These are phyloP conservation scores for Eristalis intricaria DNA, from an alignment of 2,888 invertebrate species.

Conservation along the genomic window DNA sequence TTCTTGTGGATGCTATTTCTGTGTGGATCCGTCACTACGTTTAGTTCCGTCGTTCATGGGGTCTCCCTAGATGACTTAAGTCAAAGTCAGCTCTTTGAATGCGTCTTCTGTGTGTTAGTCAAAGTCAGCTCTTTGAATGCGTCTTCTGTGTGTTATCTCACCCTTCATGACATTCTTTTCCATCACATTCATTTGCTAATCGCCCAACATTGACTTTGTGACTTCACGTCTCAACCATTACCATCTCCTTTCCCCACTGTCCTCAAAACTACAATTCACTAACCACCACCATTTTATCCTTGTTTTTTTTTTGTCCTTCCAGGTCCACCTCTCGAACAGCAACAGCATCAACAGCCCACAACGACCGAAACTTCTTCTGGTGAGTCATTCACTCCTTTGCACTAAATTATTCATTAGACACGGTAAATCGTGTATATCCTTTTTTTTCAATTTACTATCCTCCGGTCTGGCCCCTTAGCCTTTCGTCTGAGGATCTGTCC, in stretches of 20 bases:
- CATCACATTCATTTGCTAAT: neutral
- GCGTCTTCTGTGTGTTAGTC: no score
- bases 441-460: constrained; percentile 58
- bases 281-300: neutral
- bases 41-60: no score
- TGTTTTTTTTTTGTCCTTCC: constrained; percentile 12
- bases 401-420: constrained; percentile 64
- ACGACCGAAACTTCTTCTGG: constrained; percentile 65
- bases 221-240: neutral
- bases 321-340: constrained; percentile 52
- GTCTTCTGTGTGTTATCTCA: no score
- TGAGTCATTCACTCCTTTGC: constrained; percentile 45
- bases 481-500: constrained; percentile 56
- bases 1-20: no score
- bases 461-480: neutral
- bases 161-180: neutral
- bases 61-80: no score
- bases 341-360: constrained; percentile 51
- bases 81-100: no score
- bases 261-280: neutral
- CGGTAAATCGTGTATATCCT: constrained; percentile 31
- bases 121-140: no score
- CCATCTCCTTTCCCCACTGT: constrained; percentile 10
- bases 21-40: no score
- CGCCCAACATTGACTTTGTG: neutral